A percentile compares a stretch with the other conserved stretches of the same genome.
Conservation (phyloP, 2,888 invertebrate species). For the Apoda limacodes region DNA sequence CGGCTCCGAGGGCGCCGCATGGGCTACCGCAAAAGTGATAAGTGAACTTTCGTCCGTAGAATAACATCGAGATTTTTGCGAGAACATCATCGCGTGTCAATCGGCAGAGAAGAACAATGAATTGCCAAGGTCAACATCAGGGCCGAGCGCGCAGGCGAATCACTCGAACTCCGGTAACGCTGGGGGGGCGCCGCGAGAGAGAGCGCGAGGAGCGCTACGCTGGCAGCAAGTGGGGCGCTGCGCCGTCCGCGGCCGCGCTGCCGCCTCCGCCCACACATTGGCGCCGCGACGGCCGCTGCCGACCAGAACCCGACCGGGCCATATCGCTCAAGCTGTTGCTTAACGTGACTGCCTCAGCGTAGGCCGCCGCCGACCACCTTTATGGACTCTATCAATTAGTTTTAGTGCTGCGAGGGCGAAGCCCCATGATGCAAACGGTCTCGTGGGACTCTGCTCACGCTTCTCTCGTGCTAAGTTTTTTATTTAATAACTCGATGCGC, state of each 20-base stretch:
- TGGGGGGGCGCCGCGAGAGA: conserved; percentile 24
- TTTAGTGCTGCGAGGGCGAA: conserved; percentile 44
- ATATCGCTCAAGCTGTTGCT: conserved; percentile 74
- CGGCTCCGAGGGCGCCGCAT: conserved; percentile 33
- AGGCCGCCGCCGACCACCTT: conserved; percentile 34
- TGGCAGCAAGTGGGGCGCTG: conserved; percentile 85
- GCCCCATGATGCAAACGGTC: conserved; percentile 22
- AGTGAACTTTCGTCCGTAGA: conserved; percentile 36
- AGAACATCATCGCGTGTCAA: conserved; percentile 10
- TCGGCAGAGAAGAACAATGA: conserved; percentile 31
- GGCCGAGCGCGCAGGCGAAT: conserved; percentile 36
- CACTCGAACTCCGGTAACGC: conserved; percentile 30
- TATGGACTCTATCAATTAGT: conserved; percentile 46
- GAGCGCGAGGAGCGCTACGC: conserved; percentile 64
- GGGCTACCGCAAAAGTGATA: conserved; percentile 38
- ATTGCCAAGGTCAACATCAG: conserved; percentile 34
- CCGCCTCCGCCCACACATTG: conserved; percentile 86
- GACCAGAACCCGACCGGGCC: conserved; percentile 65
- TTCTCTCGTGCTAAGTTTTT: conserved; percentile 58
- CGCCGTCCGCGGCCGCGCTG: conserved; percentile 81
- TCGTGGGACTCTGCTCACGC: conserved; percentile 34
- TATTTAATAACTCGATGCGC: conserved; percentile 50
- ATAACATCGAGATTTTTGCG: conserved; percentile 22
- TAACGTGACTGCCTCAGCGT: conserved; percentile 60
- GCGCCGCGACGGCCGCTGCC: conserved; percentile 66